phyloP scores from a whole-genome alignment of 2,888 invertebrate species.

The Syritta pipiens region DNA sequence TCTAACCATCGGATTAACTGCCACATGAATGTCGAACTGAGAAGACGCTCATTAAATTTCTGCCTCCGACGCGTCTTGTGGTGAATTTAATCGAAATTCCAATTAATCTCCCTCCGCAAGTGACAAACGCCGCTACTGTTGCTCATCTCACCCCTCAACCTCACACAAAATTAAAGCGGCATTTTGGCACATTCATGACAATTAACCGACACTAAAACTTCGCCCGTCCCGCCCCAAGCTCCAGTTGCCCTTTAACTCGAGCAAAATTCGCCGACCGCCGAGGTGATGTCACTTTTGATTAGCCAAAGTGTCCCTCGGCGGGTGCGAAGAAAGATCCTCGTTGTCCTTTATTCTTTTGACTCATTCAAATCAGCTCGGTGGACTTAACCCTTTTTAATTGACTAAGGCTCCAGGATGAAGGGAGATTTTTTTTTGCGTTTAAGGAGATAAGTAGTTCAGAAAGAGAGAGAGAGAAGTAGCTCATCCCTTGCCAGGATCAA shows the following conservation, averaged over 20 bases:
- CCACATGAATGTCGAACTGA: neutral
- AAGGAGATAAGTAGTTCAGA: conserved; percentile 11
- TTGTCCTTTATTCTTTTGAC: neutral
- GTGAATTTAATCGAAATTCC: neutral
- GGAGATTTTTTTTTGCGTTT: neutral
- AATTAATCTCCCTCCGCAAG: conserved; percentile 8
- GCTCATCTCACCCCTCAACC: neutral
- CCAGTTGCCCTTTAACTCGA: neutral
- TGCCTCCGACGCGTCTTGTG: neutral
- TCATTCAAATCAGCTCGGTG: neutral
- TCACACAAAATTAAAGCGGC: neutral
- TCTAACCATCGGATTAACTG: neutral
- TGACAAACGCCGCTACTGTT: neutral
- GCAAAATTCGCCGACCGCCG: neutral
- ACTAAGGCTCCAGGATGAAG: conserved; percentile 10
- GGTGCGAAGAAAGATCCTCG: neutral
- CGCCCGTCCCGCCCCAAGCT: too few relatives aligned
- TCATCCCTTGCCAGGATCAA: conserved; percentile 24
- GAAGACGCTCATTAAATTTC: too few relatives aligned
- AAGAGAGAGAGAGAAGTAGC: too few relatives aligned
- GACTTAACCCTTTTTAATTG: conserved; percentile 28
- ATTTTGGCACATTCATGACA: neutral
- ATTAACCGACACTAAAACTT: too few relatives aligned
- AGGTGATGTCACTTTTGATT: conserved; percentile 11
- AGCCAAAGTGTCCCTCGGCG: conserved; percentile 1